These are phyloP conservation scores for Pocillopora meandrina DNA, from an alignment of 92 coral and sea anemone genomes.

Conservation along the genomic window DNA sequence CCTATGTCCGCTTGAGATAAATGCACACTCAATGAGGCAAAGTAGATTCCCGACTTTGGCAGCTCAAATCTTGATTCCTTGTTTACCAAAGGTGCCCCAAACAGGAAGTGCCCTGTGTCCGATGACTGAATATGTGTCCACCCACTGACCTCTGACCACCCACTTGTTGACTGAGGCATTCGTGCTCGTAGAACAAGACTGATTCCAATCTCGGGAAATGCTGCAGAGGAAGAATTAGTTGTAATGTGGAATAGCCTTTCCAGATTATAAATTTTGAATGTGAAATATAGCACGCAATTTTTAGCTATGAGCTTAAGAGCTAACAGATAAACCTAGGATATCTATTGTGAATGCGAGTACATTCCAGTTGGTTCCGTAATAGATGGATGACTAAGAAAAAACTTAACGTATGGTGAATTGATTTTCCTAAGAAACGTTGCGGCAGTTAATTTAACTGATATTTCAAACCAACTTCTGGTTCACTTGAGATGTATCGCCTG, in stretches of 20 bases:
- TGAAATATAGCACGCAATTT: too few relatives aligned
- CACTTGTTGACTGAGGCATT: conserved; percentile 51
- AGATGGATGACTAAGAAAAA: too few relatives aligned
- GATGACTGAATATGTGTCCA: conserved; percentile 47
- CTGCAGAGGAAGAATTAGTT: conserved; percentile 22
- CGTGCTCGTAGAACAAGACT: conserved; percentile 49
- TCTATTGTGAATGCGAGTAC: too few relatives aligned
- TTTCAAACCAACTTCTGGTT: too few relatives aligned
- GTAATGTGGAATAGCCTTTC: not conserved
- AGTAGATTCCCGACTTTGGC: conserved; percentile 68
- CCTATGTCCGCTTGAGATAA: conserved; percentile 44
- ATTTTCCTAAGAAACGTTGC: too few relatives aligned
- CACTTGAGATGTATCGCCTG: too few relatives aligned
- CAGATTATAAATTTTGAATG: not conserved
- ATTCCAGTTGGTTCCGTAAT: too few relatives aligned
- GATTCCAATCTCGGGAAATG: conserved; percentile 67
- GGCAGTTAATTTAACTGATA: too few relatives aligned
- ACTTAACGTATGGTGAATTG: too few relatives aligned
- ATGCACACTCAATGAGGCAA: conserved; percentile 48
- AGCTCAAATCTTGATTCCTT: conserved; percentile 47
- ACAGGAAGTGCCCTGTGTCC: conserved; percentile 57
- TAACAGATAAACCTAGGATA: too few relatives aligned
- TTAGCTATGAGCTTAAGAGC: too few relatives aligned
- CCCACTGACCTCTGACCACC: conserved; percentile 65
- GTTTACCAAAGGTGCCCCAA: conserved; percentile 53